Evolutionary conservation across 1,140 invertebrate species (phyloP).

Genomic region (Cephus cinctus): DNA sequence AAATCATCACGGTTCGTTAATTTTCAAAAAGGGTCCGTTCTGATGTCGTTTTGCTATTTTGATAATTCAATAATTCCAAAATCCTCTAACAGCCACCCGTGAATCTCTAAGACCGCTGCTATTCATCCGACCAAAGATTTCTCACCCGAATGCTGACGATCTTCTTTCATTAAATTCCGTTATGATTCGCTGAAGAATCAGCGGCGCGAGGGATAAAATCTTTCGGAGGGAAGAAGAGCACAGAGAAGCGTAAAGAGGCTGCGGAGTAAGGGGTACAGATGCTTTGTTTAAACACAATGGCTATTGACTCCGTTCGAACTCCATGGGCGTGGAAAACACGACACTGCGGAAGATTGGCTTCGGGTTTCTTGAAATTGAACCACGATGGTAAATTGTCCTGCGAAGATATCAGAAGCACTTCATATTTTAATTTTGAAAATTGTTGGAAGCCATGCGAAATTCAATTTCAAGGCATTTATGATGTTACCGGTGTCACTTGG

Average conservation of each 20-base stretch:
- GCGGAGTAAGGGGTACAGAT: not conserved
- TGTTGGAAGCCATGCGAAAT: too few species aligned
- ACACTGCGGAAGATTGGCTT: constrained; percentile 34
- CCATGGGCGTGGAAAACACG: constrained; percentile 39
- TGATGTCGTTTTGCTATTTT: too few species aligned
- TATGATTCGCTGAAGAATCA: constrained; percentile 28
- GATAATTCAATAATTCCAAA: too few species aligned
- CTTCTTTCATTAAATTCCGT: constrained; percentile 46
- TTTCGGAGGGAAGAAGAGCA: not conserved
- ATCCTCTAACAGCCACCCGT: too few species aligned
- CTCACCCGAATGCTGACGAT: constrained; percentile 14
- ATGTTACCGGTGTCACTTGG: too few species aligned
- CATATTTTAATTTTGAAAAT: too few species aligned
- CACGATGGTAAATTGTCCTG: too few species aligned
- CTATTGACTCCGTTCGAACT: constrained; percentile 34
- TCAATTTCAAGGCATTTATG: too few species aligned
- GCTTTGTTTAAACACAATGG: not conserved
- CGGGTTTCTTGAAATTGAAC: too few species aligned
- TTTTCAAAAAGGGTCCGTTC: too few species aligned
- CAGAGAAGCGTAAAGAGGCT: not conserved
- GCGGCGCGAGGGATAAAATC: not conserved
- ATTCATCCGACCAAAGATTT: not conserved
- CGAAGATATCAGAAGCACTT: too few species aligned
- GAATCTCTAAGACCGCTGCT: constrained; percentile 15
- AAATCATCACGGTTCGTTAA: too few species aligned